Evolutionary conservation across 1,140 invertebrate genomes (phyloP).

Genomic region (Tenebrio molitor): DNA sequence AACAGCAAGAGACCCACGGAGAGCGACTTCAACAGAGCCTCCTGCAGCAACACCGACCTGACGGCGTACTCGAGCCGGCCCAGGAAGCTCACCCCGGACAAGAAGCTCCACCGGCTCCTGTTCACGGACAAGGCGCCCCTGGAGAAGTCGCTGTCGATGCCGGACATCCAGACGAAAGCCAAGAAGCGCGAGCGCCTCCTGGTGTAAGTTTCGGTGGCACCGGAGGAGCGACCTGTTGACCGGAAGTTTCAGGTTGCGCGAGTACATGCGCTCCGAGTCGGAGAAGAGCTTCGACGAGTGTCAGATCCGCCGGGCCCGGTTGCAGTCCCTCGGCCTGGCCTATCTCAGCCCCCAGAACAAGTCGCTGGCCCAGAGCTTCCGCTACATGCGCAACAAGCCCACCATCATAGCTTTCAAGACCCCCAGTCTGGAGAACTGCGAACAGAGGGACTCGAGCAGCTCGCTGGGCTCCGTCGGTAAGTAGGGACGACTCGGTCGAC

Average conservation of each 20-base stretch:
- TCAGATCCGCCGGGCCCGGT: conserved; percentile 73
- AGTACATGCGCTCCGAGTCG: conserved; percentile 83
- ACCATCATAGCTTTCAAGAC: conserved; percentile 89
- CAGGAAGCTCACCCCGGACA: conserved; percentile 62
- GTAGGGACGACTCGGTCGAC: conserved; percentile 36
- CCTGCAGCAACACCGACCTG: conserved; percentile 56
- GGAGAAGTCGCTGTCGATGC: conserved; percentile 85
- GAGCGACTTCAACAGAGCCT: conserved; percentile 51
- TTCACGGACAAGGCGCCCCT: conserved; percentile 72
- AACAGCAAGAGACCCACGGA: conserved; percentile 41
- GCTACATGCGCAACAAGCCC: conserved; percentile 89
- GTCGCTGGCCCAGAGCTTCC: conserved; percentile 83
- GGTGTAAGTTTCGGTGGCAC: conserved; percentile 72
- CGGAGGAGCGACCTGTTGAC: neutral
- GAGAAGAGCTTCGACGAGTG: conserved; percentile 81
- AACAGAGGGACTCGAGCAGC: conserved; percentile 70
- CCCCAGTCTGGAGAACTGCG: conserved; percentile 79
- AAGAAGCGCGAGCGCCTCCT: conserved; percentile 78
- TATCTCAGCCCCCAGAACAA: conserved; percentile 83
- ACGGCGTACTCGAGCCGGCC: conserved; percentile 47
- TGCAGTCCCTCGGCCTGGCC: conserved; percentile 76
- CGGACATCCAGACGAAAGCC: conserved; percentile 81
- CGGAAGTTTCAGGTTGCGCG: conserved; percentile 72
- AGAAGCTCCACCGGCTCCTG: conserved; percentile 68
- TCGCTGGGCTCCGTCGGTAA: conserved; percentile 71